Percentiles rank a stretch among this genome's conserved stretches.
These are phyloP conservation scores for Rhinichthys osculus DNA, from an alignment of 2,797 vertebrate genomes.

Conservation along the genomic window DNA sequence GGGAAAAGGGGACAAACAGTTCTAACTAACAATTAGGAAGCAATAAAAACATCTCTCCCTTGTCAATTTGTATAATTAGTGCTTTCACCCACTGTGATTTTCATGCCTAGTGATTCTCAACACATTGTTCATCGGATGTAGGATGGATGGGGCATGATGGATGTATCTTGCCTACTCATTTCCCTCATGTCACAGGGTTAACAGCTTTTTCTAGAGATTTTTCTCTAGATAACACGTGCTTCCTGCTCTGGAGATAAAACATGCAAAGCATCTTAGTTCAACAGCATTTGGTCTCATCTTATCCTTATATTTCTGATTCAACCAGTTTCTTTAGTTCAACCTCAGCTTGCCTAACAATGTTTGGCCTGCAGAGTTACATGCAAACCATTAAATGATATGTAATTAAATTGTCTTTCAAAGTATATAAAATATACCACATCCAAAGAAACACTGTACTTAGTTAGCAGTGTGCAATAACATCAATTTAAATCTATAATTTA, in stretches of 20 bases:
- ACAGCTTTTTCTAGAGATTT: slow-evolving; percentile 50
- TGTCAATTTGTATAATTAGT: slow-evolving; percentile 45
- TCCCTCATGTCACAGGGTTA: slow-evolving; percentile 56
- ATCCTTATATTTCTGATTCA: slow-evolving; percentile 18
- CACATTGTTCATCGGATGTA: slow-evolving; percentile 26
- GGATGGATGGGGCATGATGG: slow-evolving; percentile 26
- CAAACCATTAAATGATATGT: slow-evolving; percentile 20
- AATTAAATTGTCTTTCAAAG: slow-evolving; percentile 7
- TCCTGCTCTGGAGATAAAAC: slow-evolving; percentile 45
- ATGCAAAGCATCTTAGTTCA: slow-evolving; percentile 23
- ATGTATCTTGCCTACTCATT: slow-evolving; percentile 49
- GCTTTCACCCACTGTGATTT: slow-evolving; percentile 26
- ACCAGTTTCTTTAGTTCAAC: slow-evolving; percentile 7
- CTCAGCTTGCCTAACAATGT: background rate
- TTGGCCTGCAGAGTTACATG: slow-evolving; percentile 1
- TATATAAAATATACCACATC: slow-evolving; percentile 6
- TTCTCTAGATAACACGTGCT: slow-evolving; percentile 41
- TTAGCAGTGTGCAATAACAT: background rate
- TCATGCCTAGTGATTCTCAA: slow-evolving; percentile 20
- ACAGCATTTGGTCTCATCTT: slow-evolving; percentile 14
- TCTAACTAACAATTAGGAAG: slow-evolving; percentile 26
- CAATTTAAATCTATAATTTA: background rate
- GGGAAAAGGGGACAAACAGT: background rate
- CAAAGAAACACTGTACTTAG: background rate
- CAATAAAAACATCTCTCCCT: slow-evolving; percentile 36